A percentile compares a stretch with the other conserved stretches of the same genome.
phyloP scores from a whole-genome alignment of 2,888 invertebrate species.

The Chromoteleia sp. region DNA sequence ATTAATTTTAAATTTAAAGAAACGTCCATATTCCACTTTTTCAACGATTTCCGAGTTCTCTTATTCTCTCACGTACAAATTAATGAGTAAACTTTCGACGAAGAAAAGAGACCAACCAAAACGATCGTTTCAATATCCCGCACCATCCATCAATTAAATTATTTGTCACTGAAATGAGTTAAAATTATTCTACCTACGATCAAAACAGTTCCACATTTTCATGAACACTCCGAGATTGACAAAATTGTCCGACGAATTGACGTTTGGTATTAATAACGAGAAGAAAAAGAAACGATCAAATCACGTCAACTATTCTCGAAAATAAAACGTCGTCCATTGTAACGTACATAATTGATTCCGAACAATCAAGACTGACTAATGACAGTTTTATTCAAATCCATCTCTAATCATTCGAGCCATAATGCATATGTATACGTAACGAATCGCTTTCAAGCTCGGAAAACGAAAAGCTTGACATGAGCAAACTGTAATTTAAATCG shows the following conservation, averaged over 20 bases:
- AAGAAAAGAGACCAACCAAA: not conserved
- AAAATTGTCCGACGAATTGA: constrained; percentile 28
- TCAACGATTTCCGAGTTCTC: not conserved
- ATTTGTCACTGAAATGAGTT: constrained; percentile 1
- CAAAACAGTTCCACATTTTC: not conserved
- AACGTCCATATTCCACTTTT: too few relatives aligned
- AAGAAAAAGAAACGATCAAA: constrained; percentile 25
- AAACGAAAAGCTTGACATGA: constrained; percentile 27
- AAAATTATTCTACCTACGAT: not conserved
- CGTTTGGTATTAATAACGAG: constrained; percentile 2
- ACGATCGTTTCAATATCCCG: not conserved
- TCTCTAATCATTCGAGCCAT: constrained; percentile 31
- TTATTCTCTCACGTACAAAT: not conserved
- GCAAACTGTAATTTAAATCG: constrained; percentile 61
- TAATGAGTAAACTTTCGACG: not conserved
- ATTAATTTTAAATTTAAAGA: too few relatives aligned
- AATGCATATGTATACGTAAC: constrained; percentile 32
- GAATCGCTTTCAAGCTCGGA: constrained; percentile 24
- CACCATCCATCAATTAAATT: not conserved
- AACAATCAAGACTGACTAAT: constrained; percentile 49
- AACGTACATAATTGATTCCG: constrained; percentile 23
- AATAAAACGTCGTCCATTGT: constrained; percentile 22
- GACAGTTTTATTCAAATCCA: constrained; percentile 48
- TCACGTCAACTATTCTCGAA: constrained; percentile 20
- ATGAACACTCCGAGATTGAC: constrained; percentile 13